Percentiles rank a stretch among this genome's conserved stretches.
These are phyloP conservation scores for Sarcophaga caerulescens DNA, from an alignment of 2,888 invertebrate species.

Conservation along the genomic window DNA sequence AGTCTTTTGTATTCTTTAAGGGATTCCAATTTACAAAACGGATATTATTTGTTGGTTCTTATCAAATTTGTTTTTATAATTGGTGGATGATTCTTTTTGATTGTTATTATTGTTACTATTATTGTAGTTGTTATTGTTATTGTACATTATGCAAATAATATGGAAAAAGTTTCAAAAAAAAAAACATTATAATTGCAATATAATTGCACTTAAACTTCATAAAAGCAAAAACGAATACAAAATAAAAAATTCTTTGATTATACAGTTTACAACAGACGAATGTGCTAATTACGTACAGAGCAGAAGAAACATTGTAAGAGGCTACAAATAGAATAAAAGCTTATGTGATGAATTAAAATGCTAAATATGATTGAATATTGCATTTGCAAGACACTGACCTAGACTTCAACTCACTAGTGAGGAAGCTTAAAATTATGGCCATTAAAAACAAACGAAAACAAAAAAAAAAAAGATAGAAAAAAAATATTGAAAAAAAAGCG, in stretches of 20 bases:
- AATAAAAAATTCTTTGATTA: constrained; percentile 42
- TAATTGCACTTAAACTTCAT: constrained; percentile 75
- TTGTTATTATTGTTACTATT: too few relatives aligned
- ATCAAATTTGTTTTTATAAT: constrained; percentile 50
- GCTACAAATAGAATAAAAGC: not conserved
- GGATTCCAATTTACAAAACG: constrained; percentile 17
- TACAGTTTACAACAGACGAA: constrained; percentile 43
- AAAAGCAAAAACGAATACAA: constrained; percentile 39
- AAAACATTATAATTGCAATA: constrained; percentile 73
- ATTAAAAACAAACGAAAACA: not conserved
- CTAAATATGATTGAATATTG: not conserved
- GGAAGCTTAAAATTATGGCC: constrained; percentile 62
- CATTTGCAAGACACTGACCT: constrained; percentile 67
- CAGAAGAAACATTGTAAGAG: constrained; percentile 27
- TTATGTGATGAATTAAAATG: constrained; percentile 7
- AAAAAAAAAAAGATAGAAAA: constrained; percentile 25
- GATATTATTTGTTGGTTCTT: constrained; percentile 53
- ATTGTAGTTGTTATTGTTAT: constrained; percentile 20
- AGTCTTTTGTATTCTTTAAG: constrained; percentile 8
- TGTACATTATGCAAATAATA: constrained; percentile 65
- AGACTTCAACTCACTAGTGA: constrained; percentile 61
- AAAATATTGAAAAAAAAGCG: constrained; percentile 7
- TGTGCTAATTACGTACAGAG: constrained; percentile 48
- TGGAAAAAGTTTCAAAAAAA: constrained; percentile 68
- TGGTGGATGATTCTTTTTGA: constrained; percentile 15